Base-by-base conservation (phyloP, 2,113 vertebrate species). In the Rhinolophus ferrumequinum region DNA sequence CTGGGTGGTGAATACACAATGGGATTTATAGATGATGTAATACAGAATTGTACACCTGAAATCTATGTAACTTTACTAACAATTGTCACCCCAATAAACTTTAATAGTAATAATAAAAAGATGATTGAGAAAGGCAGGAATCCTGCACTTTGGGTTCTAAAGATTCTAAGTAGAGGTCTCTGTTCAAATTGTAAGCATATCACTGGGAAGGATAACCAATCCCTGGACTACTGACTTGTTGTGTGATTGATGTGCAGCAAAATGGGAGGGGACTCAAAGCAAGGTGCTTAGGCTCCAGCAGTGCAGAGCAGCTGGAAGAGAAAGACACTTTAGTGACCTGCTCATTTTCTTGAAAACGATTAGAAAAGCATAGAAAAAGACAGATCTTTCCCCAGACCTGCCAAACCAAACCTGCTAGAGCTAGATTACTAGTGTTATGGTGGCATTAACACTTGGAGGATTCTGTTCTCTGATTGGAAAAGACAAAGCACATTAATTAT, bases 401-500 rank as follows among this genome's bases (percentile, higher is more conserved):
- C 28, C 50, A 89, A 93, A 89, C 28, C n/a, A 79, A 90, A 88
- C 1, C 4, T 88, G 52, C 64, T 56, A 70, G 44, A 73, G 13
- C 64, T 75, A 80, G 28, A 70, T 4, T 58, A 16, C 72, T 84
- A 86, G 69, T 62, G 79, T 64, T 58, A 72, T 33, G 9, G 56
- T 80, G n/a, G n/a, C 58, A 77, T 64, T 81, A 91, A 66, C 79
- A 82, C n/a, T 91, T 81, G 81, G 72, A 94, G 22, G 60, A 73
- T 91, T 93, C 26, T 96, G 38, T 38, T 94, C 67, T 94, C 38
- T 88, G 16, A 67, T 22, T 82, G 73, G 83, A 94, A 93, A 87
- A 60, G 28, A 56, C 47, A 90, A 86, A 70, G 18, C 9, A 67
- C 6, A n/a, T 44, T 92, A 75, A 75, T 94, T 94, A 76, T 67